A percentile compares a stretch with the other conserved stretches of the same genome.
phyloP scores from a whole-genome alignment of 2,797 vertebrate species.

The Numenius phaeopus region DNA sequence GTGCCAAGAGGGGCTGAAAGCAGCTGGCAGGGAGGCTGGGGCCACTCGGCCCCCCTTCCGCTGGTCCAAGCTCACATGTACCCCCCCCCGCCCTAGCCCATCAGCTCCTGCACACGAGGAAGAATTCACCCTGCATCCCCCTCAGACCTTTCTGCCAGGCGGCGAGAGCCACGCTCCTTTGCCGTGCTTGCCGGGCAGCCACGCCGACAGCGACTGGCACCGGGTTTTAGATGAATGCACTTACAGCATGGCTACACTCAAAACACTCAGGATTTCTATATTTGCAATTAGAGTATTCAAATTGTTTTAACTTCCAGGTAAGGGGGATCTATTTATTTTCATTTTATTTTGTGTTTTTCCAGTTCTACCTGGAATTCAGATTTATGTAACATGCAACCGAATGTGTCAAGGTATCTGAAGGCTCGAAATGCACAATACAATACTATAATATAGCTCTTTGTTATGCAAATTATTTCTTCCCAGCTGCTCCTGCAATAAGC shows the following conservation, averaged over 20 bases:
- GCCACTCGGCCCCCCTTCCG: rapidly evolving
- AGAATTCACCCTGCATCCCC: rapidly evolving
- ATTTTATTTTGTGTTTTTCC: not conserved
- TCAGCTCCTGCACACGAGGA: not conserved
- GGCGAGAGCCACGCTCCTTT: rapidly evolving
- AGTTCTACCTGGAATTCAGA: not conserved
- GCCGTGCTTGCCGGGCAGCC: rapidly evolving
- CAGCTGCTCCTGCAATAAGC: constrained; percentile 77
- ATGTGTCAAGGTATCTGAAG: constrained; percentile 51
- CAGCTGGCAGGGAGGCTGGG: not conserved
- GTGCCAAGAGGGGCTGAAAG: not conserved
- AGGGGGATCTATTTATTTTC: not conserved
- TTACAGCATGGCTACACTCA: rapidly evolving
- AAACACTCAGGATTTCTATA: not conserved
- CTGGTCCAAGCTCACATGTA: not conserved
- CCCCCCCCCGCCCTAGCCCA: not conserved
- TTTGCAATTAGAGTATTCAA: not conserved
- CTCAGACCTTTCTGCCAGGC: rapidly evolving
- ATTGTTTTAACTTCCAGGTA: not conserved
- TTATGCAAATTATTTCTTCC: constrained; percentile 82
- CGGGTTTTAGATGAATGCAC: not conserved
- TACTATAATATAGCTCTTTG: constrained; percentile 77
- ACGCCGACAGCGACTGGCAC: rapidly evolving
- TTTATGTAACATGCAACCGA: not conserved
- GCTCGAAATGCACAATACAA: constrained; percentile 64